Base-by-base conservation (phyloP, 2,888 invertebrate species). In the Andrena chrysosceles region DNA sequence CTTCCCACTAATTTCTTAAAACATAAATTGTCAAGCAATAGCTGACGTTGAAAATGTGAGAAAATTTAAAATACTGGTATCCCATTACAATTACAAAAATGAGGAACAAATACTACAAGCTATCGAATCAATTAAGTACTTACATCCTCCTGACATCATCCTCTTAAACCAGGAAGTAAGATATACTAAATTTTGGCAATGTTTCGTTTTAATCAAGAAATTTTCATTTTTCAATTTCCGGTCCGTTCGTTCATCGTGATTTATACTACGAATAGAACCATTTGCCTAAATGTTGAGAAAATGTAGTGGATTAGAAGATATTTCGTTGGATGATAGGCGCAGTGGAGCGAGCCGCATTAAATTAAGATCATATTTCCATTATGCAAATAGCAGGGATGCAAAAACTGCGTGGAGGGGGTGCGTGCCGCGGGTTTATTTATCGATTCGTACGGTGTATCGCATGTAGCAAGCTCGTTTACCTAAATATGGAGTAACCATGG, bases 381-480 rank as follows among this genome's bases (percentile, higher is more conserved):
- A 81, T 81, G 77, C 71, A 79, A 79, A 81, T 68, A n/a, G 33
- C 8, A 2, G 54, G 60, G 68, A 31, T 64, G 71, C 67, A 80
- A 80, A 70, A 71, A 54, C 63, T 69, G 63, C 72, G 73, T 73
- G 66, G 29, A 48, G 35, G 77, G 42, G 60, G 67, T 72, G 81
- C 82, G 85, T 81, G 85, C 63, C 29, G 62, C 52, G 52, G 71
- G 75, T 77, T 70, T 72, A 67, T 52, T 66, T 81, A 88, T 88
- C 82, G 89, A 88, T 89, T 89, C 68, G 42, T 59, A 69, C 48
- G 69, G 60, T 71, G 68, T 76, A 67, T 88, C 77, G 88, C 89
- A 74, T 89, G 88, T 80, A 76, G 78, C 78, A 56, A 66, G 77
- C 85, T 83, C 87, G 83, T 88, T 89, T 79, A 82, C 82, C 83